Base-by-base conservation (phyloP, 2,113 vertebrate species). In the Tychaedon coryphoeus region DNA sequence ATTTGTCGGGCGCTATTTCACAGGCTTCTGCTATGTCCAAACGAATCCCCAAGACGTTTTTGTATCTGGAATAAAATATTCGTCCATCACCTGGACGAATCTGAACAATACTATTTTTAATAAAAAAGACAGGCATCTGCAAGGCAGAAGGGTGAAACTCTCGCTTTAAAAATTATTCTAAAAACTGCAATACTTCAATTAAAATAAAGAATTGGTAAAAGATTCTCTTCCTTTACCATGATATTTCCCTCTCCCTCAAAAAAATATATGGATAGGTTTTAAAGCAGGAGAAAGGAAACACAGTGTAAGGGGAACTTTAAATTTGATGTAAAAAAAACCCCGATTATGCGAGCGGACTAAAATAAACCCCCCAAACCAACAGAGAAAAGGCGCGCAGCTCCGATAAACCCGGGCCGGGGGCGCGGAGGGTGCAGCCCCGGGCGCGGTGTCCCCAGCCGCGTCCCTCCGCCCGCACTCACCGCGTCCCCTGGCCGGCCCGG, bases 31-130 rank as follows among this genome's bases (percentile, higher is more conserved):
- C 74, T 36, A 6, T 0, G 17, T 38, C 56, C 76, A 31, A 83
- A 65, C 19, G 3, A 6, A 20, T 18, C 28, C 34, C 50, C 16
- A 18, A 3, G 38, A n/a, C 2, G 56, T 9, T 85, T 76, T 76
- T 42, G 16, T 61, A 33, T 54, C n/a, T 65, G 48, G 34, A 88
- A 88, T 75, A 72, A 96, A 86, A 95, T 61, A 61, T 22, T 70
- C 22, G 9, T 56, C 43, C 24, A 47, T 93, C 72, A 61, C 14
- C 56, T 23, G 38, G 40, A 45, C 43, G 43, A 31, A 88, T 58
- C 19, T 65, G 74, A 79, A 53, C 18, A 61, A n/a, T 8, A 9
- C 9, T 43, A 5, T 17, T 71, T 84, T 93, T 69, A 60, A 74
- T 90, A 29, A 57, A 56, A 28, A 28, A n/a, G 17, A n/a, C 14